Percentiles rank a stretch among this genome's conserved stretches.
phyloP scores from a whole-genome alignment of 2,113 vertebrate species.

The Delphinapterus leucas region DNA sequence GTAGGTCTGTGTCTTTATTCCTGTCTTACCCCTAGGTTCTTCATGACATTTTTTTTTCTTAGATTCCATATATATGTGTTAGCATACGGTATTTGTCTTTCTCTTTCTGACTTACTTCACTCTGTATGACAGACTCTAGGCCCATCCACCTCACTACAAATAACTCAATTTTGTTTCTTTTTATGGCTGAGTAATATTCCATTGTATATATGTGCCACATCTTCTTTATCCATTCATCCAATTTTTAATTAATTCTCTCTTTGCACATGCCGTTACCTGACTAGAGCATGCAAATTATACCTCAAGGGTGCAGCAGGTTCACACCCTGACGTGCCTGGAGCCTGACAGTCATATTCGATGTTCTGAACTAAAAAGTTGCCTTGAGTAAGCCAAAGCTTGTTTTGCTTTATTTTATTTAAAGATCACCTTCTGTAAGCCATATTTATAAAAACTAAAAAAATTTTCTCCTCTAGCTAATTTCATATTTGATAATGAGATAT shows the following conservation, averaged over 20 bases:
- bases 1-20: no score
- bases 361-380: background rate
- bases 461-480: background rate
- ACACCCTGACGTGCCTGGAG: background rate
- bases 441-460: background rate
- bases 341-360: background rate
- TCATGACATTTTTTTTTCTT: no score
- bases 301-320: background rate
- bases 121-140: no score
- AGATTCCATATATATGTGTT: no score
- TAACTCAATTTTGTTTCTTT: no score
- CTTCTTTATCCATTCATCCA: background rate
- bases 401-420: background rate
- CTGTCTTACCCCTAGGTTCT: no score
- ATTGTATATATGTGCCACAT: no score
- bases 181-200: no score
- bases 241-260: background rate
- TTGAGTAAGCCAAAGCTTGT: background rate
- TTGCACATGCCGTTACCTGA: background rate
- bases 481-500: background rate
- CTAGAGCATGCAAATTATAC: background rate
- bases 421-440: background rate
- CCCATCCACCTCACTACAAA: no score
- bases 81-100: no score
- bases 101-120: no score